Base-by-base conservation (phyloP, 2,113 vertebrate species). In the Neolamprologus falcicula region DNA sequence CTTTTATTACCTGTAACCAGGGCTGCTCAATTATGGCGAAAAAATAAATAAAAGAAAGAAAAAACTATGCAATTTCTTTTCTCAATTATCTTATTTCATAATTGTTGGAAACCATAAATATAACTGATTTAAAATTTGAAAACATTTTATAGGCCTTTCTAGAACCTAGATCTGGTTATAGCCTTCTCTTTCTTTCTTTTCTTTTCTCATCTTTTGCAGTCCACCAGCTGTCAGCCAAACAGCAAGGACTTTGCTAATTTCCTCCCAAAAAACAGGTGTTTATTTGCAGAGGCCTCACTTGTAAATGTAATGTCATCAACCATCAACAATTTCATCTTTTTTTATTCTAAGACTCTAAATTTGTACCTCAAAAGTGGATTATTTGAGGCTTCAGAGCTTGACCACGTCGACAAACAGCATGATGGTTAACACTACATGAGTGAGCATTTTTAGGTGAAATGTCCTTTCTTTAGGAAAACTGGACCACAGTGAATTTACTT, bases 401-500 rank as follows among this genome's bases (percentile, higher is more conserved):
- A 83, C 82, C 84, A 87, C 88, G 33, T 66, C 81, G 83, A 81
- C 82, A 90, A 85, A 90, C 81, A 85, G 66, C 19, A 57, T 16
- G 19, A 54, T 50, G 31, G 82, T 88, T 86, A 71, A 91, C 71
- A 53, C 71, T 8, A 35, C 53, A 80, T 9, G 40, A 57, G 61
- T 61, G 54, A 83, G 54, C 80, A 53, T 89, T 91, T 92, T 88
- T 82, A 57, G 87, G 84, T 28, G 24, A 85, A 80, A 45, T 14
- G 21, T 83, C 53, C 28, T 84, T 26, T 71, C 42, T 88, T 78
- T 33, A 82, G 73, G 80, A 52, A 81, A 92, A 66, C 78, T n/a
- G 86, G 54, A 88, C 88, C 87, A 82, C 84, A 80, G 6, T 45
- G 86, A 76, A 90, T 90, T 92, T 84, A 93, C 89, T 88, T 85